A percentile compares a stretch with the other conserved stretches of the same genome.
Evolutionary conservation across 2,113 vertebrate genomes (phyloP).

Genomic region (Archilochus colubris): DNA sequence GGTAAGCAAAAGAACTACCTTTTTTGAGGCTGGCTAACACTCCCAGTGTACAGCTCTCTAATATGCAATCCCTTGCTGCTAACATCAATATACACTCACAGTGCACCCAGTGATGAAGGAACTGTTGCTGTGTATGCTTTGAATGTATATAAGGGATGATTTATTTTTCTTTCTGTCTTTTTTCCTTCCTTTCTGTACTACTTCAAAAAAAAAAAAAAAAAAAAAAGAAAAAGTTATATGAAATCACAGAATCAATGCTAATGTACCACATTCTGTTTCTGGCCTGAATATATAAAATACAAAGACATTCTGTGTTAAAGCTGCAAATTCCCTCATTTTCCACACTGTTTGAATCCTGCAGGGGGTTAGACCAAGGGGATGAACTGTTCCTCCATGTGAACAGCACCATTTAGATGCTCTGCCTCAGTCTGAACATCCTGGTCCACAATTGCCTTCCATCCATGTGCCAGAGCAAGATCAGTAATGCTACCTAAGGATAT

Average conservation of each 20-base stretch:
- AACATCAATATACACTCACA: constrained; percentile 51
- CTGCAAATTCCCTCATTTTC: constrained; percentile 43
- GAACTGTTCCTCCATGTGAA: neutral
- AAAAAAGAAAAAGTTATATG: neutral
- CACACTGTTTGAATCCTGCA: neutral
- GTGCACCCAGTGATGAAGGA: constrained; percentile 37
- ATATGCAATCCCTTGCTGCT: constrained; percentile 49
- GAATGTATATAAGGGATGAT: constrained; percentile 58
- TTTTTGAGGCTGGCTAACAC: neutral
- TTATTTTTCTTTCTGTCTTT: constrained; percentile 43
- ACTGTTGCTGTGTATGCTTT: constrained; percentile 49
- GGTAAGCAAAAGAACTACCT: neutral
- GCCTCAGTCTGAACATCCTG: neutral
- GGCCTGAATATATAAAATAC: constrained; percentile 55
- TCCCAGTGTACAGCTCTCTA: neutral
- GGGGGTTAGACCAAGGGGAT: neutral
- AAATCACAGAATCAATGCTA: constrained; percentile 43
- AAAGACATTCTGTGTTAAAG: constrained; percentile 43
- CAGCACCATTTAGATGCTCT: neutral
- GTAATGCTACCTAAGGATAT: neutral
- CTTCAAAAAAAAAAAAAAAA: neutral
- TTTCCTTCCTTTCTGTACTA: constrained; percentile 35
- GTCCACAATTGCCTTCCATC: neutral
- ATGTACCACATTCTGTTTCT: constrained; percentile 53
- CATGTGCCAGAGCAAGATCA: neutral